Conservation (phyloP, 2,888 invertebrate genomes). For the Bruchidius siliquastri region DNA sequence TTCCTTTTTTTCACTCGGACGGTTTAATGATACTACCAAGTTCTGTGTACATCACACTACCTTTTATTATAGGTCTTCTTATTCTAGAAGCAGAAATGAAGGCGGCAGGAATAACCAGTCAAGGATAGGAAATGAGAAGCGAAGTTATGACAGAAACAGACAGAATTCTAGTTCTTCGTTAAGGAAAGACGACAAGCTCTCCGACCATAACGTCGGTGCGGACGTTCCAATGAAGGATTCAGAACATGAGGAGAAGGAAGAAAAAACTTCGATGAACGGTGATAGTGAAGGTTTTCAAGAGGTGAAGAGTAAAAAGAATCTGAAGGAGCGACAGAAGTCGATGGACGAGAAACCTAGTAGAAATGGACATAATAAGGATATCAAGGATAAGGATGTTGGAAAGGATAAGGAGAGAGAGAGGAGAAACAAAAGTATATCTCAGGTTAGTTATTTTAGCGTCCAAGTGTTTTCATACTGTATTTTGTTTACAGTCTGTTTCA, state of each 20-base stretch:
- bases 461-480: too few relatives aligned
- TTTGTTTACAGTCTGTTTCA: too few relatives aligned
- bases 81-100: conserved; percentile 21
- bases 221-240: conserved; percentile 42
- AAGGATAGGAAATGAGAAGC: conserved; percentile 34
- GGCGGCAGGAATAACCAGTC: conserved; percentile 30
- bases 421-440: background rate
- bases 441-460: background rate
- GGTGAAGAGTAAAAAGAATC: conserved; percentile 74
- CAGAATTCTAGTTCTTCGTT: conserved; percentile 39
- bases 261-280: conserved; percentile 42
- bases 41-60: background rate
- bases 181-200: conserved; percentile 43
- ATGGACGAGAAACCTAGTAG: conserved; percentile 38
- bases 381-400: background rate
- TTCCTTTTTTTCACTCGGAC: too few relatives aligned
- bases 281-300: conserved; percentile 77
- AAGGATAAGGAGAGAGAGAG: conserved; percentile 31
- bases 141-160: conserved; percentile 22
- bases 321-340: conserved; percentile 55
- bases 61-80: background rate
- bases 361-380: conserved; percentile 19
- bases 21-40: too few relatives aligned
- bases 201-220: conserved; percentile 46
- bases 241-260: conserved; percentile 40